Percentiles rank a stretch among this genome's conserved stretches.
phyloP scores from a whole-genome alignment of 2,113 vertebrate species.

The Lathamus discolor region DNA sequence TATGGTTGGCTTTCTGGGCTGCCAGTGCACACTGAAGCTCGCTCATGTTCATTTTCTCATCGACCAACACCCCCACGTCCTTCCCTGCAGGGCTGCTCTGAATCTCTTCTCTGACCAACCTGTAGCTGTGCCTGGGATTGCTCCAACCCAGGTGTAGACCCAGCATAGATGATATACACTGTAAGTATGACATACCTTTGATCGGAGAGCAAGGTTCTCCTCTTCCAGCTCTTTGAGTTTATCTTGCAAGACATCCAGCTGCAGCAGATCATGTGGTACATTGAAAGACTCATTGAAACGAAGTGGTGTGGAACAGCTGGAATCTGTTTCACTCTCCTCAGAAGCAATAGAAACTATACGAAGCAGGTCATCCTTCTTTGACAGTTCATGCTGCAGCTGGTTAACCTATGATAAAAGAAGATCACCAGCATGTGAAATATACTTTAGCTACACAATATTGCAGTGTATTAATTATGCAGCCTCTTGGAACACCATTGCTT shows the following conservation, averaged over 20 bases:
- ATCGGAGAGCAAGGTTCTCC: slow-evolving; percentile 88
- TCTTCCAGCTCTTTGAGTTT: slow-evolving; percentile 96
- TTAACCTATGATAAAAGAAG: slow-evolving; percentile 80
- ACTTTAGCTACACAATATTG: not conserved
- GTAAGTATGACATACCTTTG: slow-evolving; percentile 73
- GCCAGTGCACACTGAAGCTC: too few species aligned
- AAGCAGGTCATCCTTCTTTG: slow-evolving; percentile 94
- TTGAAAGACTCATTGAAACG: slow-evolving; percentile 75
- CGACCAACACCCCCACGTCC: too few species aligned
- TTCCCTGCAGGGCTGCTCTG: too few species aligned
- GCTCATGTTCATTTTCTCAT: too few species aligned
- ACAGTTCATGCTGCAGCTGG: slow-evolving; percentile 93
- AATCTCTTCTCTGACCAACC: too few species aligned
- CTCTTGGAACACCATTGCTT: not conserved
- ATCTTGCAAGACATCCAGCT: slow-evolving; percentile 88
- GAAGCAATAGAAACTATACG: slow-evolving; percentile 91
- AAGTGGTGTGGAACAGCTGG: slow-evolving; percentile 87
- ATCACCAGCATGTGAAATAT: not conserved
- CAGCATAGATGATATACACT: fast-evolving
- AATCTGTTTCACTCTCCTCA: slow-evolving; percentile 93
- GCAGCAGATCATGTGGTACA: slow-evolving; percentile 77
- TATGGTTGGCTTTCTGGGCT: too few species aligned
- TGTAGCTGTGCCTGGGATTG: too few species aligned
- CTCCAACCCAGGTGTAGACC: too few species aligned
- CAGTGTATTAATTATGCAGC: not conserved